Conservation (phyloP, 2,888 invertebrate species). For the Calameuta filiformis region DNA sequence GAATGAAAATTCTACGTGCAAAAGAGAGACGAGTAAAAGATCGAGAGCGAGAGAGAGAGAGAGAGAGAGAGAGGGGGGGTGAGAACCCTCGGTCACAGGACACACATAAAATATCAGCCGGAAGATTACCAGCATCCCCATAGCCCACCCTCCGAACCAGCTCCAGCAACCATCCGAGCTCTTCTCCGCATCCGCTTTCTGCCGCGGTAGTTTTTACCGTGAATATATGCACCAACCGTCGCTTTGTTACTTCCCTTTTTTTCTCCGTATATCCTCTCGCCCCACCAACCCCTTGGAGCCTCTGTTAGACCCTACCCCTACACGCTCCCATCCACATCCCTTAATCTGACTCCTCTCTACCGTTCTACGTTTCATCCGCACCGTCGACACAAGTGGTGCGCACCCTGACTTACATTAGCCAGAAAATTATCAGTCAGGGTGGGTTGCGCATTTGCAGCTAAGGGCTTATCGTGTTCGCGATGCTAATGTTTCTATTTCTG, state of each 20-base stretch:
- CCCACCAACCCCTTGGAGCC: slow-evolving; percentile 16
- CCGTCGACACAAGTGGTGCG: slow-evolving; percentile 22
- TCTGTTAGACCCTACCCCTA: slow-evolving; percentile 18
- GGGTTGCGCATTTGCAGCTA: slow-evolving; percentile 24
- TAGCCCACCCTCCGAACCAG: slow-evolving; percentile 10
- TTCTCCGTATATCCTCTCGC: slow-evolving; percentile 27
- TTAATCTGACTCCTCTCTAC: slow-evolving; percentile 5
- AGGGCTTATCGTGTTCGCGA: slow-evolving; percentile 30
- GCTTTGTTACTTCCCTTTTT: slow-evolving; percentile 48
- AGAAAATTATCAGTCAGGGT: slow-evolving; percentile 35
- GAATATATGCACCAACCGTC: slow-evolving; percentile 54
- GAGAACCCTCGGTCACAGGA: slow-evolving; percentile 48
- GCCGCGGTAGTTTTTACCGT: slow-evolving; percentile 52
- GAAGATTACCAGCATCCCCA: slow-evolving; percentile 58
- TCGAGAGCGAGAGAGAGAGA: neutral
- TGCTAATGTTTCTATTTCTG: slow-evolving; percentile 2
- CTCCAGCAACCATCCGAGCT: slow-evolving; percentile 38
- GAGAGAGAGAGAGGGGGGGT: slow-evolving; percentile 11
- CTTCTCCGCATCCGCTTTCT: slow-evolving; percentile 50
- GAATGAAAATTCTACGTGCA: neutral
- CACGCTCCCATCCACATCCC: slow-evolving; percentile 13
- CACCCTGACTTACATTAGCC: slow-evolving; percentile 34
- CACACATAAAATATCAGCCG: slow-evolving; percentile 62
- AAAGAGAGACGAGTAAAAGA: slow-evolving; percentile 12
- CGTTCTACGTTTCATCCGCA: neutral